phyloP scores from a whole-genome alignment of 2,888 invertebrate species.

The Dryomyza anilis region DNA sequence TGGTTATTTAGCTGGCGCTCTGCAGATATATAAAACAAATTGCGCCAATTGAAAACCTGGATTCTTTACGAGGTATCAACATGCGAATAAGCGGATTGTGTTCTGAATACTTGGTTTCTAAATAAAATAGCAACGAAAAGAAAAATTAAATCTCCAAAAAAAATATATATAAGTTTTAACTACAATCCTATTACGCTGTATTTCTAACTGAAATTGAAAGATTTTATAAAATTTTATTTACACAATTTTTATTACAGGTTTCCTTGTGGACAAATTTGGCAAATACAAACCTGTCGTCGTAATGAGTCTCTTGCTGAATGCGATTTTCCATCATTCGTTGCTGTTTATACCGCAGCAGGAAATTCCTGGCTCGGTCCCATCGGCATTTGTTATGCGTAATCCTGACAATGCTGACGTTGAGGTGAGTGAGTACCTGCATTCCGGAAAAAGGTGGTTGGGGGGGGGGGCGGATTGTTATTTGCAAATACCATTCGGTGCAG shows the following conservation, averaged over 20 bases:
- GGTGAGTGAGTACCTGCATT: slow-evolving; percentile 59
- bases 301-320: slow-evolving; percentile 76
- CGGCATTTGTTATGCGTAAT: slow-evolving; percentile 77
- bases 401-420: slow-evolving; percentile 74
- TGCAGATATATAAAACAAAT: too few relatives aligned
- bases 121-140: too few relatives aligned
- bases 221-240: too few relatives aligned
- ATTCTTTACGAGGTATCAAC: too few relatives aligned
- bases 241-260: too few relatives aligned
- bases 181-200: too few relatives aligned
- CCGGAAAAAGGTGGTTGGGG: neutral
- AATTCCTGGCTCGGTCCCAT: slow-evolving; percentile 75
- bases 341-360: slow-evolving; percentile 81
- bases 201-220: too few relatives aligned
- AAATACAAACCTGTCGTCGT: slow-evolving; percentile 85
- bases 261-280: slow-evolving; percentile 84
- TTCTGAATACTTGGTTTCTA: too few relatives aligned
- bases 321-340: slow-evolving; percentile 79
- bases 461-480: neutral
- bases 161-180: neutral
- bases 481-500: neutral
- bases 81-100: too few relatives aligned
- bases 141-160: too few relatives aligned
- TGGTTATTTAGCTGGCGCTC: too few relatives aligned
- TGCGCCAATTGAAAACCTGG: too few relatives aligned